phyloP scores from a whole-genome alignment of 2,888 invertebrate species.

The Platypus cylindrus region DNA sequence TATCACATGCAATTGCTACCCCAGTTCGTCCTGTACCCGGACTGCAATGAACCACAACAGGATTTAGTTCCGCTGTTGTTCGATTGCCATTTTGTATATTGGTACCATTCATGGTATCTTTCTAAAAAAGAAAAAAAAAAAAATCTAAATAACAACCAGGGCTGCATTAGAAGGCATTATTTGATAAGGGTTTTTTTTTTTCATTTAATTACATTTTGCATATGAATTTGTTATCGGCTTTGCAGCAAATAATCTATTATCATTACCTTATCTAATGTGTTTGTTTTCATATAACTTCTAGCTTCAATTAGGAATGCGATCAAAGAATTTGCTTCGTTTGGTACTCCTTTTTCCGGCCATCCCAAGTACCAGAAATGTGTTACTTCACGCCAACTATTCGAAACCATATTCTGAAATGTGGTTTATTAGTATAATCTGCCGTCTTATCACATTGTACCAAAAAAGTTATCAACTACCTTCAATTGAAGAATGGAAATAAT shows the following conservation, averaged over 20 bases:
- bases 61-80: conserved; percentile 41
- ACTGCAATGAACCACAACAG: conserved; percentile 74
- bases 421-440: no score
- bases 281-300: conserved; percentile 41
- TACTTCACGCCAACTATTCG: conserved; percentile 75
- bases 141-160: background rate
- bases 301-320: conserved; percentile 82
- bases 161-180: no score
- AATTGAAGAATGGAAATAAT: conserved; percentile 76
- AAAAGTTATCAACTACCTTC: conserved; percentile 43
- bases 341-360: conserved; percentile 84
- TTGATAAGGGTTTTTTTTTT: no score
- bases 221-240: background rate
- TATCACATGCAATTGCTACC: conserved; percentile 73
- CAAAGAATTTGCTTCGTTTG: conserved; percentile 68
- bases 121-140: conserved; percentile 18
- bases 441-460: no score
- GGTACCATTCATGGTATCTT: no score
- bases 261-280: conserved; percentile 26
- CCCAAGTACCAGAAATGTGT: conserved; percentile 85
- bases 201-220: background rate
- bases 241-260: no score
- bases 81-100: conserved; percentile 23
- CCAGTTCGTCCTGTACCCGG: conserved; percentile 82
- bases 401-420: conserved; percentile 51